These are phyloP conservation scores for Dusona sp. DNA, from an alignment of 2,888 invertebrate genomes.

Conservation along the genomic window DNA sequence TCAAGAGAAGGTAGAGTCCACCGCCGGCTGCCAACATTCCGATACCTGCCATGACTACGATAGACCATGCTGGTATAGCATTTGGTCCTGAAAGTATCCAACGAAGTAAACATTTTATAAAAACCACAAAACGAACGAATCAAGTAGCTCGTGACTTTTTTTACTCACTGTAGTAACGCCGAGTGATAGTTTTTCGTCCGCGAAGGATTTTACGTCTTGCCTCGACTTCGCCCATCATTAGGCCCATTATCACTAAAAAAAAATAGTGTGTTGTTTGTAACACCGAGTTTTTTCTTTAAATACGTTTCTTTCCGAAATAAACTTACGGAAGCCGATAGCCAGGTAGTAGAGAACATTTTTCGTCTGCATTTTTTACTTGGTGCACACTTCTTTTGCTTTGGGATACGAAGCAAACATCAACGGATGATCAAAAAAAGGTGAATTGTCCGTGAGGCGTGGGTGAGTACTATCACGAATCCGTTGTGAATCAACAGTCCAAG, in stretches of 20 bases:
- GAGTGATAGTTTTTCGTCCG: constrained; percentile 92
- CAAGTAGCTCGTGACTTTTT: constrained; percentile 9
- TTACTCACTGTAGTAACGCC: constrained; percentile 91
- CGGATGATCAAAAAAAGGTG: constrained; percentile 7
- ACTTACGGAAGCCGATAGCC: constrained; percentile 81
- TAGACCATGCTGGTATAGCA: constrained; percentile 92
- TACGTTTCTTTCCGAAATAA: constrained; percentile 3
- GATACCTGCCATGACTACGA: constrained; percentile 89
- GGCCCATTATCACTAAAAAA: constrained; percentile 89
- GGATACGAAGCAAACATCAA: constrained; percentile 9
- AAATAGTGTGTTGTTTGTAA: constrained; percentile 66
- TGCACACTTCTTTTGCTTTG: constrained; percentile 15
- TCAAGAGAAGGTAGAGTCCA: constrained; percentile 89
- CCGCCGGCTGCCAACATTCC: constrained; percentile 90
- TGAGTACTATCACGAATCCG: constrained; percentile 62
- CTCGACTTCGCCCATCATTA: constrained; percentile 90
- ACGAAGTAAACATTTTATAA: neutral
- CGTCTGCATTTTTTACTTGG: constrained; percentile 71
- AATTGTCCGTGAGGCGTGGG: constrained; percentile 46
- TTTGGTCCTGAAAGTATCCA: constrained; percentile 86
- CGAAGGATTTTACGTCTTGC: constrained; percentile 92
- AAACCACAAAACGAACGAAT: neutral
- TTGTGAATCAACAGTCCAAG: constrained; percentile 79
- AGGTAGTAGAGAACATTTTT: constrained; percentile 78
- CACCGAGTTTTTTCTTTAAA: constrained; percentile 5